Conservation (phyloP, 2,888 invertebrate genomes). For the Ceramica pisi region DNA sequence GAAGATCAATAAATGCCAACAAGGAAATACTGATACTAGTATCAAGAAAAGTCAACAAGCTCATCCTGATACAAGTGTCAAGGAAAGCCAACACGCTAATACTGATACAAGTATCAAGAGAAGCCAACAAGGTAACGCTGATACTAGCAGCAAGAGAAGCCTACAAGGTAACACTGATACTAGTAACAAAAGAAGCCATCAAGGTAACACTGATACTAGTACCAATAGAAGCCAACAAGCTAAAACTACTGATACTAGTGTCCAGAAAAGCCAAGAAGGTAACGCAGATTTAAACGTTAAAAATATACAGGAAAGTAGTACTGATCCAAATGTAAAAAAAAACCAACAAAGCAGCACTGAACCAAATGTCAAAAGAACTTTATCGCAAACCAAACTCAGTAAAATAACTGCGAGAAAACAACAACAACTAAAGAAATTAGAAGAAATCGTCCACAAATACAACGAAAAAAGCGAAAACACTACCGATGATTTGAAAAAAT, state of each 20-base stretch:
- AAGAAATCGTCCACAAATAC: slow-evolving; percentile 82
- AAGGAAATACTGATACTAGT: slow-evolving; percentile 74
- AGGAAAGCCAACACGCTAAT: slow-evolving; percentile 59
- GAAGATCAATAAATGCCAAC: slow-evolving; percentile 76
- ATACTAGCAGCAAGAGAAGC: slow-evolving; percentile 75
- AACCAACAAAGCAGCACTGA: slow-evolving; percentile 64
- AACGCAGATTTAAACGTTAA: slow-evolving; percentile 75
- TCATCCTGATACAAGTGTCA: slow-evolving; percentile 74
- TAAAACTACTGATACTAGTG: slow-evolving; percentile 74
- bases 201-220: slow-evolving; percentile 72
- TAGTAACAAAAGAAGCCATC: slow-evolving; percentile 70
- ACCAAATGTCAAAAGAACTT: slow-evolving; percentile 74
- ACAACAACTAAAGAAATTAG: slow-evolving; percentile 84
- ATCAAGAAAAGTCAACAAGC: slow-evolving; percentile 66
- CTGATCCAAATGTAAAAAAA: slow-evolving; percentile 77
- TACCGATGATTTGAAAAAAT: slow-evolving; percentile 62
- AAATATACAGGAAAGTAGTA: slow-evolving; percentile 73
- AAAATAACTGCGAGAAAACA: slow-evolving; percentile 78
- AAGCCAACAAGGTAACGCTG: slow-evolving; percentile 59
- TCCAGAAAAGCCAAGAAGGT: slow-evolving; percentile 12
- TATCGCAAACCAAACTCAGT: slow-evolving; percentile 70
- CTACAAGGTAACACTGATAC: slow-evolving; percentile 76
- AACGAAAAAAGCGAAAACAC: slow-evolving; percentile 75
- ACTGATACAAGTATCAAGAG: slow-evolving; percentile 72
- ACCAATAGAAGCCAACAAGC: slow-evolving; percentile 67